Evolutionary conservation across 92 coral and sea anemone species (phyloP), one percentile per base, ranked within the genome.

Genomic region (Epizoanthus rinbou): DNA sequence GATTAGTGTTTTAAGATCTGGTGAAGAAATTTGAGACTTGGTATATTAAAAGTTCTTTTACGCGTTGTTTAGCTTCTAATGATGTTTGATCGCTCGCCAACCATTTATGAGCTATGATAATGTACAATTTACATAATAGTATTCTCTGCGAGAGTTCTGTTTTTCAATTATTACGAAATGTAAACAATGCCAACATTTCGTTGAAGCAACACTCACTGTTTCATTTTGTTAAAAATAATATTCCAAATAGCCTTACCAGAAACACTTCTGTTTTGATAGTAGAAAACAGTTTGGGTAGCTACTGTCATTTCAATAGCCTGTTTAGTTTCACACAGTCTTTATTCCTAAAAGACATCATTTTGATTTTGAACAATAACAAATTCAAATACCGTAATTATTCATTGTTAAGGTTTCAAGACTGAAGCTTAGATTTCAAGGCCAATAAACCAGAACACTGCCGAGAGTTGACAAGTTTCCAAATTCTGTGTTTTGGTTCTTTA

Each of bases 391-490:
- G 86, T 69, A 86, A 89, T 82, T 85, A 89, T 64, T 81, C 89
- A 91, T 91, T 88, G 92, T 86, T 69, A 86, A 89, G 92, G 89
- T 88, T 90, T 93, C 84, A 75, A 83, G 72, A 31, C 72, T 22
- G 75, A 79, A 22, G 82, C 75, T 57, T 69, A 75, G 82, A 84
- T 85, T 88, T 88, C 81, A n/a, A 56, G 82, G 54, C 64, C 65
- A 60, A 60, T 78, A 78, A 78, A 63, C 57, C 69, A 78, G 33
- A 78, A 78, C 82, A 73, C 52, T 47, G 56, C 73, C 8, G 47
- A 74, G 54, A 50, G 54, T 53, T 74, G 64, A 63, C 57, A 74
- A 54, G 63, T 50, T 74, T 78, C 57, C 65, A 62, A 62, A 41
- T 78, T 78, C 71, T 60, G 71, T 39, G 39, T 78, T 59, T 18